These are phyloP conservation scores for Coregonus sp. DNA, from an alignment of 2,797 vertebrate species.

Conservation along the genomic window DNA sequence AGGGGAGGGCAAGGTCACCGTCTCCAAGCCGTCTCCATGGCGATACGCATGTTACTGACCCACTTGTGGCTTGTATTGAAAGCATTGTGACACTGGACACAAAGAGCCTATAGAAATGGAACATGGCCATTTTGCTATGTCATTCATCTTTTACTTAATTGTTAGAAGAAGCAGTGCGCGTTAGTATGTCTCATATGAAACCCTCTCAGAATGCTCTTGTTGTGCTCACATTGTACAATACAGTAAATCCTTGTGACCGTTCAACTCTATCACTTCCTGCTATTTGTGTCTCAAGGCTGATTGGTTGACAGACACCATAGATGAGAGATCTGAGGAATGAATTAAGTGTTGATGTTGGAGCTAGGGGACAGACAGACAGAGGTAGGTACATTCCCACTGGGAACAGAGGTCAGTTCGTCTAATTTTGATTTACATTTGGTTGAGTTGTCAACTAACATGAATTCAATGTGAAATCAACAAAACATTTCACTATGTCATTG, in stretches of 20 bases:
- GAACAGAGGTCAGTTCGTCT: too few relatives aligned
- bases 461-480: too few relatives aligned
- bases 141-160: not conserved
- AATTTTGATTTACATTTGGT: too few relatives aligned
- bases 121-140: not conserved
- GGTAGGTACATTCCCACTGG: too few relatives aligned
- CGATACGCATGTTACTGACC: not conserved
- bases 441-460: too few relatives aligned
- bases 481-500: too few relatives aligned
- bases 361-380: not conserved
- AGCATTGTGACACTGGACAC: conserved; percentile 2
- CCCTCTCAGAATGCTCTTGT: not conserved
- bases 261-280: not conserved
- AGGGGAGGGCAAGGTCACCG: conserved; percentile 11
- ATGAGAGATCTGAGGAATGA: not conserved
- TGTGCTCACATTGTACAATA: not conserved
- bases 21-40: conserved; percentile 28
- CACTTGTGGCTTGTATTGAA: not conserved
- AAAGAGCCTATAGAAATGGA: not conserved
- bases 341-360: not conserved
- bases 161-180: not conserved
- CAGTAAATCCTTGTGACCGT: not conserved
- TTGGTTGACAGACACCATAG: too few relatives aligned
- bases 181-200: too few relatives aligned
- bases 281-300: not conserved